phyloP scores from a whole-genome alignment of 2,113 vertebrate genomes.

The Eptesicus fuscus region DNA sequence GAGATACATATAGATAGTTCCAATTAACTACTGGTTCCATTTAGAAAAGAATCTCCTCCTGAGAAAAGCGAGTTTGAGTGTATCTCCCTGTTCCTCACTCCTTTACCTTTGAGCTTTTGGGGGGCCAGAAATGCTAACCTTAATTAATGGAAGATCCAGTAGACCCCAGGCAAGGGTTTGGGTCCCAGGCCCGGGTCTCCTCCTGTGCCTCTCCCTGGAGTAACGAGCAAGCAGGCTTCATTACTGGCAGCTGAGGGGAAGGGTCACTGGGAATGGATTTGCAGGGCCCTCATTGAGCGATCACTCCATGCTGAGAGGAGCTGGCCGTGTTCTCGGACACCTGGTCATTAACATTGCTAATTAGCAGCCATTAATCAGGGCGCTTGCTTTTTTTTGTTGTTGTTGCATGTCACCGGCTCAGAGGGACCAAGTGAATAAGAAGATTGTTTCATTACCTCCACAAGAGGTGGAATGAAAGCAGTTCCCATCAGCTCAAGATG shows the following conservation, averaged over 20 bases:
- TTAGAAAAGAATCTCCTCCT: conserved; percentile 51
- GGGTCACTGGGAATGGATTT: conserved; percentile 95
- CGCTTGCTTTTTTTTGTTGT: conserved; percentile 83
- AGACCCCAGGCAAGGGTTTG: conserved; percentile 83
- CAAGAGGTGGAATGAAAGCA: conserved; percentile 90
- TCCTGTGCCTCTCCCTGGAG: conserved; percentile 86
- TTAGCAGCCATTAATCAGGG: conserved; percentile 99
- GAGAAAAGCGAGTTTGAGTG: conserved; percentile 62
- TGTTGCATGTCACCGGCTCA: conserved; percentile 86
- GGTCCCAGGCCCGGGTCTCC: conserved; percentile 85
- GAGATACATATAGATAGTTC: background rate
- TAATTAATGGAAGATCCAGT: conserved; percentile 87
- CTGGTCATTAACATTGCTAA: conserved; percentile 99
- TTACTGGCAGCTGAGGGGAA: conserved; percentile 91
- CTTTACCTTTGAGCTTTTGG: conserved; percentile 76
- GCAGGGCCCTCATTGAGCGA: conserved; percentile 91
- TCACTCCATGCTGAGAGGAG: conserved; percentile 93
- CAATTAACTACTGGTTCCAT: conserved; percentile 38
- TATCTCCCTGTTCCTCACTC: conserved; percentile 49
- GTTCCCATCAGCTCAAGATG: conserved; percentile 93
- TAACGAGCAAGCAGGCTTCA: conserved; percentile 89
- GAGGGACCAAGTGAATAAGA: conserved; percentile 89
- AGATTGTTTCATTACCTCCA: conserved; percentile 92
- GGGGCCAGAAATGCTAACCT: conserved; percentile 82
- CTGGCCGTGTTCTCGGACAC: conserved; percentile 97